Evolutionary conservation across 2,888 invertebrate species (phyloP).

Genomic region (Papilio elwesi): DNA sequence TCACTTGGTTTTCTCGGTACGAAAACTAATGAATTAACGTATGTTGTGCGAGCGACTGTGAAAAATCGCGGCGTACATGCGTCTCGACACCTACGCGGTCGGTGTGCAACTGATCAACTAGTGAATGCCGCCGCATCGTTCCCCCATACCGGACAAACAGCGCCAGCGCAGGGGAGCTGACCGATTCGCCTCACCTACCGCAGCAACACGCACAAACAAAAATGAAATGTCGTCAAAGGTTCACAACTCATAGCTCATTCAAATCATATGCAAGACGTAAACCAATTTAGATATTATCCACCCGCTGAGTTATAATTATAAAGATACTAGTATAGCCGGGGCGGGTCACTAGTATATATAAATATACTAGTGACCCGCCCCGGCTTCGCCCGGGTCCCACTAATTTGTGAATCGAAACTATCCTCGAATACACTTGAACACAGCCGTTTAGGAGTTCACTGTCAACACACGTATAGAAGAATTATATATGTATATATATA

Average conservation of each 20-base stretch:
- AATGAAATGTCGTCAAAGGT: conserved; percentile 50
- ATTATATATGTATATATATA: no score
- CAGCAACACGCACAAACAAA: conserved; percentile 29
- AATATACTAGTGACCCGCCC: no score
- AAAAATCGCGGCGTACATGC: conserved; percentile 42
- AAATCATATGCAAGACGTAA: conserved; percentile 11
- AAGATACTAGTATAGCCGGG: no score
- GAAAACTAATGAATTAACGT: conserved; percentile 75
- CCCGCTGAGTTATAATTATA: neutral
- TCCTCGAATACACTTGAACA: no score
- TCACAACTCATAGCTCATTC: conserved; percentile 50
- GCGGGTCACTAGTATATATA: no score
- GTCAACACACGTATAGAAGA: no score
- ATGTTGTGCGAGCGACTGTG: conserved; percentile 45
- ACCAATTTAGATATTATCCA: conserved; percentile 5
- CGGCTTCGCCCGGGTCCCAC: no score
- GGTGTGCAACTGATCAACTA: conserved; percentile 55
- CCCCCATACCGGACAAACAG: conserved; percentile 53
- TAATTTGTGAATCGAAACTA: no score
- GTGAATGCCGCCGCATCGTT: conserved; percentile 56
- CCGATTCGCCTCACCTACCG: conserved; percentile 64
- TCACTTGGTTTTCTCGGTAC: conserved; percentile 75
- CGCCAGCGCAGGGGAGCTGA: conserved; percentile 60
- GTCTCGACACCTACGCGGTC: conserved; percentile 46
- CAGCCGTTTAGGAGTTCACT: no score